Evolutionary conservation across 2,113 vertebrate genomes (phyloP).

Genomic region (Electrona antarctica): DNA sequence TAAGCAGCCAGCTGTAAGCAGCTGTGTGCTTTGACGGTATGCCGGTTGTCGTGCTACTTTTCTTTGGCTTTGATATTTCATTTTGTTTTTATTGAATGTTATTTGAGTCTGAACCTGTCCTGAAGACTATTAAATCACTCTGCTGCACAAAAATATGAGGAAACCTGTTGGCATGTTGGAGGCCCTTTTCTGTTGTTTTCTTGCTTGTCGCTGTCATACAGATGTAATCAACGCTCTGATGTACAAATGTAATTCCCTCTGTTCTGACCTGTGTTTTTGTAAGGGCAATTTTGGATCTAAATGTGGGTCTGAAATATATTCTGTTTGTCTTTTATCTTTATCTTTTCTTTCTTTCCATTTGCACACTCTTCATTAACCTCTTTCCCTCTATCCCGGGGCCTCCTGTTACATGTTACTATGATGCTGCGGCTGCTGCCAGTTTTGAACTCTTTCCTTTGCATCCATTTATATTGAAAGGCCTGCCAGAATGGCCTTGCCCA

Average conservation of each 20-base stretch:
- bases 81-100: constrained; percentile 54
- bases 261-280: constrained; percentile 37
- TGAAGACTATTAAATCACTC: neutral
- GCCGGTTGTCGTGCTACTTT: constrained; percentile 72
- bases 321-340: neutral
- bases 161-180: constrained; percentile 50
- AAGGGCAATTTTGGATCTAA: constrained; percentile 35
- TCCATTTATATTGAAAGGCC: constrained; percentile 64
- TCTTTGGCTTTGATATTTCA: constrained; percentile 63
- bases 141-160: constrained; percentile 55
- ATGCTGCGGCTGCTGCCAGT: constrained; percentile 3
- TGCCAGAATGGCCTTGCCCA: constrained; percentile 89
- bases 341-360: constrained; percentile 5
- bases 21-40: constrained; percentile 49
- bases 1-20: neutral
- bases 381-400: neutral
- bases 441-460: constrained; percentile 35
- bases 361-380: neutral
- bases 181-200: constrained; percentile 36
- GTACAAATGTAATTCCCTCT: constrained; percentile 31
- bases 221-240: neutral
- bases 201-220: constrained; percentile 20
- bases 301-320: constrained; percentile 14
- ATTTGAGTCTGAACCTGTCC: constrained; percentile 53
- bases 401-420: constrained; percentile 13